These are phyloP conservation scores for Ophion slaviceki DNA, from an alignment of 2,888 invertebrate genomes.

Conservation along the genomic window DNA sequence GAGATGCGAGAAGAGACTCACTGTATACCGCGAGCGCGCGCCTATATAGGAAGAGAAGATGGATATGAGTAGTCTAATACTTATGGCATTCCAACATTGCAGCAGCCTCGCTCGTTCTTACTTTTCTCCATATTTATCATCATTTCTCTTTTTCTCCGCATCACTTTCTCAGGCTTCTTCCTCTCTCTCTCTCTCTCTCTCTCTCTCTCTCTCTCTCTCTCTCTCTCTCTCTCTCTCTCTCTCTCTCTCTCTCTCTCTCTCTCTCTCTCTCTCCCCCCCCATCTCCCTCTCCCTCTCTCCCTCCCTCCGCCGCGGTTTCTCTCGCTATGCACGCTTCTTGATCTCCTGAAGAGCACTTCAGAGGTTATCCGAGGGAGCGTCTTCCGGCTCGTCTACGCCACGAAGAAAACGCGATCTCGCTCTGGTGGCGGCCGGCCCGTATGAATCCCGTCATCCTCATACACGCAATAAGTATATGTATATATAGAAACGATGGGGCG, in stretches of 20 bases:
- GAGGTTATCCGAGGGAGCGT: slow-evolving; percentile 28
- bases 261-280: too few species aligned
- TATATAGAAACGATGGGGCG: slow-evolving; percentile 42
- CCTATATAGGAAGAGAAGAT: too few species aligned
- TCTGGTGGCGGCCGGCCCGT: slow-evolving; percentile 16
- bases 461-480: slow-evolving; percentile 13
- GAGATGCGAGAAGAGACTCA: slow-evolving; percentile 36
- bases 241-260: neutral
- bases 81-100: neutral
- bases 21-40: too few species aligned
- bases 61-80: too few species aligned
- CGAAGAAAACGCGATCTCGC: slow-evolving; percentile 40
- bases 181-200: slow-evolving; percentile 14
- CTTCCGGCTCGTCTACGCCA: slow-evolving; percentile 53
- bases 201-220: too few species aligned
- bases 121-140: slow-evolving; percentile 43
- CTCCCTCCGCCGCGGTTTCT: too few species aligned
- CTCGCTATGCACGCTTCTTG: slow-evolving; percentile 36
- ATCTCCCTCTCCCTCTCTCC: neutral
- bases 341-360: slow-evolving; percentile 43
- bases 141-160: neutral
- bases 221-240: slow-evolving; percentile 8
- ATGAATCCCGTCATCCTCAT: slow-evolving; percentile 34
- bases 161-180: neutral
- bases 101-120: slow-evolving; percentile 14